These are phyloP conservation scores for Pseudorhombus dupliciocellatus DNA, from an alignment of 2,113 vertebrate species.

Conservation along the genomic window DNA sequence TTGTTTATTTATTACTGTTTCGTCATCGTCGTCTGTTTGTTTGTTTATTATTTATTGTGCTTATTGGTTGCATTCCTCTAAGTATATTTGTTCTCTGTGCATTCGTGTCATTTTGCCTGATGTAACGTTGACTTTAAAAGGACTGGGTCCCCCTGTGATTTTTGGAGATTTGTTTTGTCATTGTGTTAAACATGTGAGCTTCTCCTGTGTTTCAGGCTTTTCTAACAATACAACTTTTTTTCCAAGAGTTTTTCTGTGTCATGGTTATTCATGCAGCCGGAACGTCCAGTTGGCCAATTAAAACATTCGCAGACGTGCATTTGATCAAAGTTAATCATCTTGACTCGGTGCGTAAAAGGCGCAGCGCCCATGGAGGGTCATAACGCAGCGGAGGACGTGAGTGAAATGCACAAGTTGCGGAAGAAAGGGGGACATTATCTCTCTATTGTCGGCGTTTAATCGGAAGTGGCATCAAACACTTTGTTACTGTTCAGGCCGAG, in stretches of 20 bases:
- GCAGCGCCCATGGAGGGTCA: constrained; percentile 68
- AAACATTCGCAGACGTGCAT: constrained; percentile 57
- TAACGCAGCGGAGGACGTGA: constrained; percentile 79
- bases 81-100: constrained; percentile 67
- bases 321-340: constrained; percentile 75
- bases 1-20: constrained; percentile 52
- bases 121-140: constrained; percentile 56
- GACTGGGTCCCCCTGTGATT: constrained; percentile 49
- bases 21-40: constrained; percentile 48
- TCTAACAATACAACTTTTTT: constrained; percentile 73
- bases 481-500: constrained; percentile 77
- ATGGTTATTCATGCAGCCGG: constrained; percentile 55
- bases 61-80: constrained; percentile 44
- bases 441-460: constrained; percentile 82
- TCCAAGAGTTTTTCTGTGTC: constrained; percentile 64
- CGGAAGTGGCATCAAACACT: constrained; percentile 84
- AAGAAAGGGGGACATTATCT: constrained; percentile 77
- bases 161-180: constrained; percentile 36
- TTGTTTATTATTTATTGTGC: constrained; percentile 61
- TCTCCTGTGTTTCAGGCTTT: constrained; percentile 73
- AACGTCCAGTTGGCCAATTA: constrained; percentile 61
- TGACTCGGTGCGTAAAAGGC: constrained; percentile 53
- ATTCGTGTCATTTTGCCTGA: constrained; percentile 62
- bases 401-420: constrained; percentile 78
- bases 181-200: constrained; percentile 68